phyloP scores from a whole-genome alignment of 1,140 invertebrate species.

The Rhizoglyphus robini region DNA sequence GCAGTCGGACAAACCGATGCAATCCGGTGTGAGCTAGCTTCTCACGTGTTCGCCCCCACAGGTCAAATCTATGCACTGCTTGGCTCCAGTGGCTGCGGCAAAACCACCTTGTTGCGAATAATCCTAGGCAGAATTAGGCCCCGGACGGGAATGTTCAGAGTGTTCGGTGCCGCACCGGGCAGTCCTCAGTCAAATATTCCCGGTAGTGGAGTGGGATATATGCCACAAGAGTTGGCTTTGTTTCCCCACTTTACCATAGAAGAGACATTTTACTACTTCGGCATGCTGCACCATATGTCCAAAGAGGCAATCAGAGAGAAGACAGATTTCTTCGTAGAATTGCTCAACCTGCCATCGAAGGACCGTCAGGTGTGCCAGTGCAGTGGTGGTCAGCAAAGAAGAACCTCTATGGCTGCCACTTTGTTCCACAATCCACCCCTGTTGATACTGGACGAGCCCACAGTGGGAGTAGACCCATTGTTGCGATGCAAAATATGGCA shows the following conservation, averaged over 20 bases:
- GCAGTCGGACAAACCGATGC: no score
- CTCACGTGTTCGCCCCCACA: background rate
- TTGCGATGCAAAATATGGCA: constrained; percentile 26
- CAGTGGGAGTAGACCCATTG: constrained; percentile 37
- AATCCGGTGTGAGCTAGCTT: no score
- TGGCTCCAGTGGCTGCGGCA: constrained; percentile 25
- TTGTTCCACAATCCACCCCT: constrained; percentile 67
- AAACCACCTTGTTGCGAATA: constrained; percentile 23
- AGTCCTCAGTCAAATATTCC: constrained; percentile 27
- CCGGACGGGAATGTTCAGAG: constrained; percentile 11
- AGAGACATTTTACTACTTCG: constrained; percentile 34
- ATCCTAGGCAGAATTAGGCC: constrained; percentile 20
- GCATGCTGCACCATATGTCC: constrained; percentile 32
- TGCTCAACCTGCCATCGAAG: constrained; percentile 20
- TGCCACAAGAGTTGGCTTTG: constrained; percentile 36
- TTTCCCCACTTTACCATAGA: constrained; percentile 33
- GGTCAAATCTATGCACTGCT: constrained; percentile 21
- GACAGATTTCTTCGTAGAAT: constrained; percentile 23
- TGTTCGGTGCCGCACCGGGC: constrained; percentile 16
- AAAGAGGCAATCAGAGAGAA: constrained; percentile 9
- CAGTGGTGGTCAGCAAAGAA: constrained; percentile 78
- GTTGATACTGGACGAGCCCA: constrained; percentile 37
- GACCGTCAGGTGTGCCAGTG: constrained; percentile 1
- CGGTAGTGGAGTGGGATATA: constrained; percentile 35
- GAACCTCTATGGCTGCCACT: constrained; percentile 80